phyloP scores from a whole-genome alignment of 2,797 vertebrate genomes.

The Clangula hyemalis region DNA sequence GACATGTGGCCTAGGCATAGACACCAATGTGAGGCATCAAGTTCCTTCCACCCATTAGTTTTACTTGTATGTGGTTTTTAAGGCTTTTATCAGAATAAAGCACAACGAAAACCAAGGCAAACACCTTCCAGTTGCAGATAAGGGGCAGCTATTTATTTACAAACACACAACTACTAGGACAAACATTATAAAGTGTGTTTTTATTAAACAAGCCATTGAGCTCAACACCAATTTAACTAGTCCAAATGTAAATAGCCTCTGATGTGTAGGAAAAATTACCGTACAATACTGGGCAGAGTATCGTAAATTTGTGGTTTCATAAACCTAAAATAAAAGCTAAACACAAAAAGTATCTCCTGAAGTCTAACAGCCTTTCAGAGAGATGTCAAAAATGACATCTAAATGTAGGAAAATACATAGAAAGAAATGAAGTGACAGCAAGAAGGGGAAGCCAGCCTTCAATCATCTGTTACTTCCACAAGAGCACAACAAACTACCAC shows the following conservation, averaged over 20 bases:
- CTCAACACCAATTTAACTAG: not conserved
- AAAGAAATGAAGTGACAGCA: not conserved
- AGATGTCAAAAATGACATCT: not conserved
- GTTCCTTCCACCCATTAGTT: not conserved
- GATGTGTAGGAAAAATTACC: not conserved
- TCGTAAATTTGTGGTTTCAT: not conserved
- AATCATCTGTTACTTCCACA: not conserved
- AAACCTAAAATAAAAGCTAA: not conserved
- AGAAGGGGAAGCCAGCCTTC: not conserved
- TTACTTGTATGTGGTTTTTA: not conserved
- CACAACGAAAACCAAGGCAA: not conserved
- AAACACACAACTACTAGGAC: not conserved
- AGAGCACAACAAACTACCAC: not conserved
- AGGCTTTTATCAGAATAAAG: not conserved
- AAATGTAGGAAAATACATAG: not conserved
- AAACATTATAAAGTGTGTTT: not conserved
- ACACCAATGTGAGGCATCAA: rapidly evolving
- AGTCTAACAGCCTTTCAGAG: not conserved
- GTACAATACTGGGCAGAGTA: not conserved
- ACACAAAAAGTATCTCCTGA: not conserved
- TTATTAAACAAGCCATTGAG: not conserved
- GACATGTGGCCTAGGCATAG: not conserved
- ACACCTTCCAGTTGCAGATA: not conserved
- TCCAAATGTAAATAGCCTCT: not conserved
- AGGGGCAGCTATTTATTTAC: not conserved